Evolutionary conservation across 2,888 invertebrate species (phyloP).

Genomic region (Erpobdella octoculata): DNA sequence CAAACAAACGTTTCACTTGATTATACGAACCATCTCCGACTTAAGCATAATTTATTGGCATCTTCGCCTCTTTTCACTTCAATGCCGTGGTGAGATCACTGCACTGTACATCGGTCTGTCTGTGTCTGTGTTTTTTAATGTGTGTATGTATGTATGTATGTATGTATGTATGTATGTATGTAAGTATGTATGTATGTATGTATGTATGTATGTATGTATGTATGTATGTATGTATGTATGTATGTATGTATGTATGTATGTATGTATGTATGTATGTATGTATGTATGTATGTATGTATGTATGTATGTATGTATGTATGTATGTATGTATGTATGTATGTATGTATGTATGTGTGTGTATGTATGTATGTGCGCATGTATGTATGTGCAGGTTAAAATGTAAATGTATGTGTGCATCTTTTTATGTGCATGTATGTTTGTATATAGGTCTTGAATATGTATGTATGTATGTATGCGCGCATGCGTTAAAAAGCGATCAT

Average conservation of each 20-base stretch:
- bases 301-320: not conserved
- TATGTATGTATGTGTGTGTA: not conserved
- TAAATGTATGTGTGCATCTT: not conserved
- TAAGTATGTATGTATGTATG: too few species aligned
- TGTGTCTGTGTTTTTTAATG: too few species aligned
- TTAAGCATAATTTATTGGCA: slow-evolving; percentile 1
- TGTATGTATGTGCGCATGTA: not conserved
- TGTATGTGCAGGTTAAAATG: not conserved
- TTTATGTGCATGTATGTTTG: not conserved
- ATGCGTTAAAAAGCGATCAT: not conserved
- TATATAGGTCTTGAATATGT: not conserved
- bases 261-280: not conserved
- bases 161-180: too few species aligned
- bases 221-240: too few species aligned
- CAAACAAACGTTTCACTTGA: slow-evolving; percentile 8
- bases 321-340: not conserved
- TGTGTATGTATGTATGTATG: too few species aligned
- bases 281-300: not conserved
- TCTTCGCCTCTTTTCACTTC: slow-evolving; percentile 1
- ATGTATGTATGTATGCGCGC: not conserved
- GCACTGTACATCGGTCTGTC: not conserved
- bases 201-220: too few species aligned
- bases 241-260: too few species aligned
- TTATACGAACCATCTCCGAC: slow-evolving; percentile 8
- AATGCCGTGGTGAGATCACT: not conserved